phyloP scores from a whole-genome alignment of 2,888 invertebrate species.

The Orthonevra nobilis region DNA sequence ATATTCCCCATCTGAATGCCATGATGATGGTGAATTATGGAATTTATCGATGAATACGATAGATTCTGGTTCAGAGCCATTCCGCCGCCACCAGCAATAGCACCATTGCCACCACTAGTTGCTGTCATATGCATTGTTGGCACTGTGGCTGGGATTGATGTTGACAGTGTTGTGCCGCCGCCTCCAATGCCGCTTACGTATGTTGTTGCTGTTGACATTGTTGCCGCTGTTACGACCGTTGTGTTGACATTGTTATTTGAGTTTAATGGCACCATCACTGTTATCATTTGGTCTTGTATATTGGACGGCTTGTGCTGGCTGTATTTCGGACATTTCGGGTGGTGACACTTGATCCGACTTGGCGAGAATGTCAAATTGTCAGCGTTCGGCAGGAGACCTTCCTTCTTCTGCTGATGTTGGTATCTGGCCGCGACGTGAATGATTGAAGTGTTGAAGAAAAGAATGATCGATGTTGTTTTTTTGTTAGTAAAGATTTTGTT shows the following conservation, averaged over 20 bases:
- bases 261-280: conserved; percentile 80
- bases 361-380: conserved; percentile 80
- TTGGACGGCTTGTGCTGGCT: conserved; percentile 78
- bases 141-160: conserved; percentile 31
- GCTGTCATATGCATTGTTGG: conserved; percentile 45
- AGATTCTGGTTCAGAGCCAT: conserved; percentile 58
- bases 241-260: conserved; percentile 77
- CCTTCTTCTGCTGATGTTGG: conserved; percentile 79
- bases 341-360: conserved; percentile 80
- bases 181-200: conserved; percentile 29
- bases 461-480: too few relatives aligned
- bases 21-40: conserved; percentile 54
- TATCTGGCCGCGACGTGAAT: conserved; percentile 73
- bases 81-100: conserved; percentile 22
- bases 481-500: conserved; percentile 33
- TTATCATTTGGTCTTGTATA: conserved; percentile 80
- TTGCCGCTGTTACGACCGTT: conserved; percentile 50
- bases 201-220: conserved; percentile 56
- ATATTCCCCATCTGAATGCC: conserved; percentile 39
- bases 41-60: conserved; percentile 65
- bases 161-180: conserved; percentile 50
- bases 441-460: conserved; percentile 24
- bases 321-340: conserved; percentile 80
- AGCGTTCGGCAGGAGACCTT: conserved; percentile 79
- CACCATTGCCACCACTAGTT: conserved; percentile 27